Evolutionary conservation across 2,888 invertebrate genomes (phyloP).

Genomic region (Eupithecia inturbata): DNA sequence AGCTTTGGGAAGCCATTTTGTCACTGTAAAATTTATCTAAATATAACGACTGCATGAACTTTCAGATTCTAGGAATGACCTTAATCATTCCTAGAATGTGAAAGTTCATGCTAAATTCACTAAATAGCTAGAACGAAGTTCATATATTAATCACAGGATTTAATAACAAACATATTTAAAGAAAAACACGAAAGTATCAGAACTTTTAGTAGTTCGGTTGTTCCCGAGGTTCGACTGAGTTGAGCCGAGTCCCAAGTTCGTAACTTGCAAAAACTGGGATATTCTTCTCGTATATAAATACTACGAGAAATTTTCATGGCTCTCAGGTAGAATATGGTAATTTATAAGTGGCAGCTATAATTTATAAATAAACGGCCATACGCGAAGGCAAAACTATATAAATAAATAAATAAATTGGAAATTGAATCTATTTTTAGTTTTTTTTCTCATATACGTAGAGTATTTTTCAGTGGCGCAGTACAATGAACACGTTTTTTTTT

Average conservation of each 20-base stretch:
- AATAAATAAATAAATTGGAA: too few species aligned
- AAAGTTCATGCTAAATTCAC: neutral
- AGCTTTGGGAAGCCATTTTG: too few species aligned
- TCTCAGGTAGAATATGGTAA: neutral
- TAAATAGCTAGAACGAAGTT: neutral
- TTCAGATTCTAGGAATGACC: too few species aligned
- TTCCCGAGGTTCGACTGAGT: neutral
- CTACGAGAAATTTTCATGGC: neutral
- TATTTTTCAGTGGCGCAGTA: neutral
- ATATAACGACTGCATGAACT: too few species aligned
- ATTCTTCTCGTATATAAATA: neutral
- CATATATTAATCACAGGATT: neutral
- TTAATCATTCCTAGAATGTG: conserved; percentile 1
- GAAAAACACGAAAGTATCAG: neutral
- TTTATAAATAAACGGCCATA: neutral
- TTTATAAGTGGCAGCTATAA: neutral
- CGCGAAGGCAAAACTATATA: too few species aligned
- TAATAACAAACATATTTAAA: neutral
- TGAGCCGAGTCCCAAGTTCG: neutral
- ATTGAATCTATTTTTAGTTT: too few species aligned
- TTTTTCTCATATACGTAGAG: neutral
- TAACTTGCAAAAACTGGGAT: neutral
- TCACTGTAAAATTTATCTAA: too few species aligned
- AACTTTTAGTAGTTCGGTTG: conserved; percentile 2
- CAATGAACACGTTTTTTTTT: neutral